phyloP scores from a whole-genome alignment of 2,888 invertebrate genomes.

The Galeopsomyia nigrocyanea region DNA sequence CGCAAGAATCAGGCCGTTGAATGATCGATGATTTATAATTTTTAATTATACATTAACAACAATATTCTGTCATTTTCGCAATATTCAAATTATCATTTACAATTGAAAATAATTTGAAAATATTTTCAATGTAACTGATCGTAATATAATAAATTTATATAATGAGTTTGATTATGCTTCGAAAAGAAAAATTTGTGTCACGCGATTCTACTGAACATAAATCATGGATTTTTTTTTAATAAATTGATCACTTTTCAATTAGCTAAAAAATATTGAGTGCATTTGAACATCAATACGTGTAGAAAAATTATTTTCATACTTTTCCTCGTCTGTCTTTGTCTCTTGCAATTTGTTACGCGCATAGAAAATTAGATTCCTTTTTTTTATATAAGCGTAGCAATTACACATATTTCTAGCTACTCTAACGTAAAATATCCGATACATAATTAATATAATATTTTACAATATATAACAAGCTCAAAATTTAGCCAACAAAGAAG shows the following conservation, averaged over 20 bases:
- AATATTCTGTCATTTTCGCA: background rate
- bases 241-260: conserved; percentile 12
- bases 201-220: background rate
- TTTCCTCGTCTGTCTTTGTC: conserved; percentile 16
- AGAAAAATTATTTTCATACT: conserved; percentile 22
- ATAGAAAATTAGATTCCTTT: conserved; percentile 7
- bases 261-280: conserved; percentile 46
- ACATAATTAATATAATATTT: background rate
- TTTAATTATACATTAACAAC: background rate
- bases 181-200: too few species aligned
- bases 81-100: background rate
- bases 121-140: too few species aligned
- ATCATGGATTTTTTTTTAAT: conserved; percentile 5
- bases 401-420: background rate
- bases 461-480: conserved; percentile 14
- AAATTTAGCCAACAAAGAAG: too few species aligned
- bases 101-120: background rate
- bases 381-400: too few species aligned
- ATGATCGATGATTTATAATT: conserved; percentile 4
- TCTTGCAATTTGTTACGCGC: background rate
- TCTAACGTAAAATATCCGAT: conserved; percentile 9
- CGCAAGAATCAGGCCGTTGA: conserved; percentile 5
- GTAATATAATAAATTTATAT: too few species aligned
- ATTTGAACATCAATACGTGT: conserved; percentile 37
- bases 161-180: too few species aligned